phyloP scores from a whole-genome alignment of 2,797 vertebrate genomes.

The Silurus lanzhouensis region DNA sequence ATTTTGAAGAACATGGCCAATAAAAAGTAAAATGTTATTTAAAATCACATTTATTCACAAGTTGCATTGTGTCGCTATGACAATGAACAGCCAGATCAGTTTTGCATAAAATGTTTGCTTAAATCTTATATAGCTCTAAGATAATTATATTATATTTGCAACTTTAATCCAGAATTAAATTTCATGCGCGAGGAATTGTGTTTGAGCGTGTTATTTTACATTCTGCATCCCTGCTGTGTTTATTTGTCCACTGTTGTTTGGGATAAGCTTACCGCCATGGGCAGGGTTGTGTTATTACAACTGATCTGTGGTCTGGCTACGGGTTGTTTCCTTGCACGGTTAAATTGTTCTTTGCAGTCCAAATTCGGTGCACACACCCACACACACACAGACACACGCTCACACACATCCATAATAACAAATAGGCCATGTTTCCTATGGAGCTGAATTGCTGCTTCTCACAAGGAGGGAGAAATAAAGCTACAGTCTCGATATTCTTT shows the following conservation, averaged over 20 bases:
- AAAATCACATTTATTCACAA: neutral
- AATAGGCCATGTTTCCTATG: constrained; percentile 54
- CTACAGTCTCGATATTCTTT: constrained; percentile 55
- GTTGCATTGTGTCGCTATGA: neutral
- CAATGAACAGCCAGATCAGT: neutral
- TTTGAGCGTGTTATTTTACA: constrained; percentile 36
- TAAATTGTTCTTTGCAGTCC: constrained; percentile 48
- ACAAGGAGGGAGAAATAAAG: constrained; percentile 42
- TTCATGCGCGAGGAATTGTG: constrained; percentile 19
- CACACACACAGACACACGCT: constrained; percentile 31
- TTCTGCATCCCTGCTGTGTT: constrained; percentile 47
- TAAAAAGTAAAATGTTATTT: neutral
- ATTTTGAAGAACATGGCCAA: neutral
- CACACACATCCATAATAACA: constrained; percentile 55
- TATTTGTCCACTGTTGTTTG: constrained; percentile 47
- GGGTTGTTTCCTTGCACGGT: constrained; percentile 45
- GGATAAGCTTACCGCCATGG: constrained; percentile 45
- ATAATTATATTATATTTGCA: constrained; percentile 25
- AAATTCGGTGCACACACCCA: constrained; percentile 38
- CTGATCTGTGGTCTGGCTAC: constrained; percentile 38
- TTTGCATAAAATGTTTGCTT: constrained; percentile 20
- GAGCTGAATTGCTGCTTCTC: constrained; percentile 49
- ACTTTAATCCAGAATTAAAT: constrained; percentile 46
- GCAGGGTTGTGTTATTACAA: constrained; percentile 52
- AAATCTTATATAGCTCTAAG: constrained; percentile 9